Conservation (phyloP, 1,140 invertebrate species). For the Agrilus planipennis region DNA sequence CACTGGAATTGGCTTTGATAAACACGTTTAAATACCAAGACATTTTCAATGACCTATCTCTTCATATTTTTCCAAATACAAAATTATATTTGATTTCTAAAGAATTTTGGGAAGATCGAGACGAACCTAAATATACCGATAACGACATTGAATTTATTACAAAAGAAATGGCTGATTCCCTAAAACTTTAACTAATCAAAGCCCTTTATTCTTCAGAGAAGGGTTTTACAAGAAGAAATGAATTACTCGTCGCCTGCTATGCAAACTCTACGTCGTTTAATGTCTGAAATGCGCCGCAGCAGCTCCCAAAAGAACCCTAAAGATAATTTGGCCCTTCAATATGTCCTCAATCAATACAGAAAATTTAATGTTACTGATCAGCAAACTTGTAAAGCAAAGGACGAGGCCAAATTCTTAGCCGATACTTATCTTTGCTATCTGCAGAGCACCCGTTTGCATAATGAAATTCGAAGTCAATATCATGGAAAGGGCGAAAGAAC, state of each 20-base stretch:
- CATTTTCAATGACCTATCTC: slow-evolving; percentile 57
- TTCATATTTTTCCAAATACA: slow-evolving; percentile 48
- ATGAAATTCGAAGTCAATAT: slow-evolving; percentile 58
- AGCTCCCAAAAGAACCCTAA: slow-evolving; percentile 39
- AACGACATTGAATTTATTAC: slow-evolving; percentile 47
- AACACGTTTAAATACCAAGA: slow-evolving; percentile 56
- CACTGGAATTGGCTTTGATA: slow-evolving; percentile 46
- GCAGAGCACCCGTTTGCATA: slow-evolving; percentile 48
- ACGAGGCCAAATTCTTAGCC: slow-evolving; percentile 57
- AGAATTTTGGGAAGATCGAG: slow-evolving; percentile 43
- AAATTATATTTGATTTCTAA: slow-evolving; percentile 35
- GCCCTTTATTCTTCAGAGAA: background rate
- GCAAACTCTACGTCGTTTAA: slow-evolving; percentile 40
- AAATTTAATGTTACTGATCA: slow-evolving; percentile 65
- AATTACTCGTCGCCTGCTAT: background rate
- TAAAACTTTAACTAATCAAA: slow-evolving; percentile 4
- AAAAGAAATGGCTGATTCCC: background rate
- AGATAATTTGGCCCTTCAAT: slow-evolving; percentile 47
- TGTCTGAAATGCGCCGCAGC: slow-evolving; percentile 46
- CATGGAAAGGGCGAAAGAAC: slow-evolving; percentile 64
- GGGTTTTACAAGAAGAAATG: background rate
- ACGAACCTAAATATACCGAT: slow-evolving; percentile 42
- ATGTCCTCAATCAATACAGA: slow-evolving; percentile 57
- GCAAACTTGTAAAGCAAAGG: slow-evolving; percentile 64
- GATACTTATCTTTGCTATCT: slow-evolving; percentile 67